A percentile compares a stretch with the other conserved stretches of the same genome.
phyloP scores from a whole-genome alignment of 2,888 invertebrate genomes.

The Drosophila kuntzei region DNA sequence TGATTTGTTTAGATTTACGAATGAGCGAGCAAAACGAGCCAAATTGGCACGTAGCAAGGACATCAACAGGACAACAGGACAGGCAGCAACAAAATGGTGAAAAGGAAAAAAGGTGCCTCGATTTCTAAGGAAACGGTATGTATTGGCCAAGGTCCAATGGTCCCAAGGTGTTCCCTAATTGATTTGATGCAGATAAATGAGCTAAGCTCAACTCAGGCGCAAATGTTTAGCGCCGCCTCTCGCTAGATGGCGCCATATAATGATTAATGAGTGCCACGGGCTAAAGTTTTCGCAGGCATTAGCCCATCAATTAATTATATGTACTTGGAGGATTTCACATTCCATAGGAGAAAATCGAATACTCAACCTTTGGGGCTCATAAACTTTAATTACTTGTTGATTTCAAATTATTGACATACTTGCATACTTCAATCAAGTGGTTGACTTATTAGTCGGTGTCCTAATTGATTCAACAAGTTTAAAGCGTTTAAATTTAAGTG shows the following conservation, averaged over 20 bases:
- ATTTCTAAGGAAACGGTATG: conserved; percentile 36
- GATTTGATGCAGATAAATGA: conserved; percentile 81
- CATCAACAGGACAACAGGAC: conserved; percentile 22
- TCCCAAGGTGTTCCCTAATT: conserved; percentile 71
- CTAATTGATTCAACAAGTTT: not conserved
- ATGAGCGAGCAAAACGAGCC: conserved; percentile 76
- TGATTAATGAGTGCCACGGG: conserved; percentile 66
- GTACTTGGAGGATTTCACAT: conserved; percentile 3
- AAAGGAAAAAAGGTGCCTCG: conserved; percentile 49
- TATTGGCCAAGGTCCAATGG: conserved; percentile 41
- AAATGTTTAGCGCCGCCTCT: conserved; percentile 29
- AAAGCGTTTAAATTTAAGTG: not conserved
- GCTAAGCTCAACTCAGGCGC: conserved; percentile 46
- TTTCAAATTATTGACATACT: conserved; percentile 25
- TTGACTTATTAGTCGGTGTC: not conserved
- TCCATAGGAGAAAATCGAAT: not conserved
- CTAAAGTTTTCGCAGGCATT: conserved; percentile 27
- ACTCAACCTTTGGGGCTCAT: not conserved
- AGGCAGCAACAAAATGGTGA: conserved; percentile 23
- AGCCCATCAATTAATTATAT: conserved; percentile 39
- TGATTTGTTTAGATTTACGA: conserved; percentile 82
- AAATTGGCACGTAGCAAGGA: conserved; percentile 76
- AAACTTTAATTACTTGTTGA: conserved; percentile 36
- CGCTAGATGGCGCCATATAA: conserved; percentile 65
- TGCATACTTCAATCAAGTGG: not conserved